Evolutionary conservation across 2,113 vertebrate species (phyloP), one percentile per base, ranked within the genome.

Genomic region (Syngnathus scovelli): DNA sequence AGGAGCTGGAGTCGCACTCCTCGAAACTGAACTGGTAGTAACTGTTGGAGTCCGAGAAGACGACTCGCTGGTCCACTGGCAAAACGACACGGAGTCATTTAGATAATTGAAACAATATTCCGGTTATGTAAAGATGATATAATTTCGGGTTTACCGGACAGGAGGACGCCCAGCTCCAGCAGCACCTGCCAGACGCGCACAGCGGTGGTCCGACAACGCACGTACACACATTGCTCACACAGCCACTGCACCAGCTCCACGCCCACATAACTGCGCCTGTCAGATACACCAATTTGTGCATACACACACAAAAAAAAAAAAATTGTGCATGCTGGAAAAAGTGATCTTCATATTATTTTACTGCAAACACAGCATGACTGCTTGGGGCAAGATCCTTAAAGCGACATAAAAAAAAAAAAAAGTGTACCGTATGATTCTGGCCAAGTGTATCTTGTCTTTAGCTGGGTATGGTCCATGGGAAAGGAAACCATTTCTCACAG

Each of bases 11-110:
- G 68, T 93, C 94, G 38, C 95, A 98, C 83, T 99, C 95, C 75
- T 98, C 96, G 0, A 94, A 94, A 54, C 95, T 98, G 89, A 99
- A 98, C 90, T 99, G 96, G 87, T 98, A 99, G 89, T 95, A 96
- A 23, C 92, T 89, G 65, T 95, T 93, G 65, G 88, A 91, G 79
- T 99, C 96, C 59, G 95, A 95, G 83, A 99, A 99, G 77, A 92
- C 92, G 13, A 95, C 89, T 69, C 96, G 92, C 77, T 94, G 94
- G 85, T 96, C 96, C 90, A 96, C 95, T 97, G 90, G 9, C 49
- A 71, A 7, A 65, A 61, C 1, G 78, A 73, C 10, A 63, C 21
- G 64, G 18, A 52, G 2, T 15, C 19, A 5, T 63, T 12, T 1
- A 1, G 18, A 21, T 39, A 3, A 18, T 38, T 1, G 41, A 33